Conservation (phyloP, 2,888 invertebrate species). For the Amphipoea oculea region DNA sequence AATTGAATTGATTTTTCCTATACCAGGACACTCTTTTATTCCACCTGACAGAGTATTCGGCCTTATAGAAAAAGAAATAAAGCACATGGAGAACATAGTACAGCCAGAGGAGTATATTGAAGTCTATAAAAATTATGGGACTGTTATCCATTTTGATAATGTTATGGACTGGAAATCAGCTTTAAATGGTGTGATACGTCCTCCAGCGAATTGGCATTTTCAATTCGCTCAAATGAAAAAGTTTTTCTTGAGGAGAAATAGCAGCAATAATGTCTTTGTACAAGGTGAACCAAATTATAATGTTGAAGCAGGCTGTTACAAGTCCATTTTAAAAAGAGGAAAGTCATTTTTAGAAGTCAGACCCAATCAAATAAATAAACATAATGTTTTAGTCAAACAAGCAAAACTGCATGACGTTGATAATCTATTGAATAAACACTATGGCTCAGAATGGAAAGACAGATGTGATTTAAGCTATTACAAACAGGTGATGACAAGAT, state of each 20-base stretch:
- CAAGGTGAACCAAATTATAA: conserved; percentile 31
- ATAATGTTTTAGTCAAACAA: conserved; percentile 14
- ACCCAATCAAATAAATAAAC: conserved; percentile 27
- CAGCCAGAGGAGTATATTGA: conserved; percentile 14
- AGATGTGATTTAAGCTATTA: conserved; percentile 32
- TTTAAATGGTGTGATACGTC: conserved; percentile 22
- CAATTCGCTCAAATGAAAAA: conserved; percentile 23
- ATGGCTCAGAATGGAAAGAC: conserved; percentile 27
- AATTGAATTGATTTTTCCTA: conserved; percentile 30
- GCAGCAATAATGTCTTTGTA: conserved; percentile 23
- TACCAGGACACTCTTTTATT: conserved; percentile 32
- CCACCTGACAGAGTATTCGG: conserved; percentile 29
- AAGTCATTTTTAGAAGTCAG: conserved; percentile 30
- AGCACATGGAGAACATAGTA: conserved; percentile 3
- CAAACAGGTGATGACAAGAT: conserved; percentile 32
- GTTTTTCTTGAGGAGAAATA: conserved; percentile 20
- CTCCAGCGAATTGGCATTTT: conserved; percentile 22
- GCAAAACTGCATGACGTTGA: conserved; percentile 13
- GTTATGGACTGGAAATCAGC: conserved; percentile 8
- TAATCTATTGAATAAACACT: conserved; percentile 26
- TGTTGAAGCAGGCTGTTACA: conserved; percentile 30
- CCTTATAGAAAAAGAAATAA: conserved; percentile 3
- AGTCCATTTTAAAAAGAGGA: conserved; percentile 34
- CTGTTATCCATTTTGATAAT: conserved; percentile 11
- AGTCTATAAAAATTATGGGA: conserved; percentile 28